phyloP scores from a whole-genome alignment of 2,888 invertebrate genomes.

The Sarcophaga caerulescens region DNA sequence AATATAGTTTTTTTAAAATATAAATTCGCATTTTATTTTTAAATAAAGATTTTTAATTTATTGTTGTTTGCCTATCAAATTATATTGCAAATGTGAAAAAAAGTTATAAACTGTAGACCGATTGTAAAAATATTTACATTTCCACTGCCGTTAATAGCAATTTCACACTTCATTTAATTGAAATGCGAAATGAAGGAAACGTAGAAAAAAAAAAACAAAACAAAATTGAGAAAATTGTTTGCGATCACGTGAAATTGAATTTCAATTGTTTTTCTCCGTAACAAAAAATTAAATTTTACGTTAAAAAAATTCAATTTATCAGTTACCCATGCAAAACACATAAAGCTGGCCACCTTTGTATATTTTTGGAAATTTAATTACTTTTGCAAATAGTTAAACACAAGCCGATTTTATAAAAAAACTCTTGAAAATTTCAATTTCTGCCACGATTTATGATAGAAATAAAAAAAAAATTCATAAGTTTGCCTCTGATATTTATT shows the following conservation, averaged over 20 bases:
- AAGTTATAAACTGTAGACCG: conserved; percentile 28
- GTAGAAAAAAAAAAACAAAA: conserved; percentile 11
- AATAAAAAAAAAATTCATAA: no score
- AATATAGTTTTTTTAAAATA: background rate
- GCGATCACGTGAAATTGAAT: conserved; percentile 49
- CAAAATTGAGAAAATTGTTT: conserved; percentile 29
- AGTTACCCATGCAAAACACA: background rate
- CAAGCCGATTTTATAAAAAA: no score
- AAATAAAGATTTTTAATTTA: background rate
- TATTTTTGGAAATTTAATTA: background rate
- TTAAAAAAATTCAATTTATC: background rate
- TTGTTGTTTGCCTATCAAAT: conserved; percentile 56
- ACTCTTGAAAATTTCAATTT: no score
- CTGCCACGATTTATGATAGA: no score
- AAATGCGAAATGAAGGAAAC: conserved; percentile 35
- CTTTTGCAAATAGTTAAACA: no score
- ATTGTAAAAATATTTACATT: conserved; percentile 64
- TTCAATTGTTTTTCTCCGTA: conserved; percentile 17
- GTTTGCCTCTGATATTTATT: no score
- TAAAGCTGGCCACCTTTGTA: background rate
- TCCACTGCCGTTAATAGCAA: conserved; percentile 60
- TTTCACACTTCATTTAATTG: conserved; percentile 65
- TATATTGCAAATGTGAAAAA: conserved; percentile 63
- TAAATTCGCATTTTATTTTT: conserved; percentile 22
- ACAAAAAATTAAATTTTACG: background rate